phyloP scores from a whole-genome alignment of 2,797 vertebrate genomes.

The Rousettus madagascariensis region DNA sequence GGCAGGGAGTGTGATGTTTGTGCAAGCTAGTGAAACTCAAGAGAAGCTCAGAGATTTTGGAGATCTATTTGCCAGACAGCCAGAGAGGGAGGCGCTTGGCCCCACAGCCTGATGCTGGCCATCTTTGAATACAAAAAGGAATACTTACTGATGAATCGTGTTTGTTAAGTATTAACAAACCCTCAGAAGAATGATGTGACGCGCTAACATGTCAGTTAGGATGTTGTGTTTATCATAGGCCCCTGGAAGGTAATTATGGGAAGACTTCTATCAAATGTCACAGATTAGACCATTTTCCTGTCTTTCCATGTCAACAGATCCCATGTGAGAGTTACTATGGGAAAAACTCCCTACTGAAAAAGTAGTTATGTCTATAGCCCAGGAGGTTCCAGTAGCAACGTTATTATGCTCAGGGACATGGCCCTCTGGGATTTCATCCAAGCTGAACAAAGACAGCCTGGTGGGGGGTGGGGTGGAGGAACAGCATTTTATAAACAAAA shows the following conservation, averaged over 20 bases:
- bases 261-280: constrained; percentile 16
- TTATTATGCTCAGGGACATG: constrained; percentile 11
- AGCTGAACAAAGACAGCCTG: constrained; percentile 40
- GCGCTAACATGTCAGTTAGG: background rate
- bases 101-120: background rate
- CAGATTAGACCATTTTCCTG: background rate
- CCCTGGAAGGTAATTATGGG: background rate
- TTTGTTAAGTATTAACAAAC: background rate
- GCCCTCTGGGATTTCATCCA: constrained; percentile 47
- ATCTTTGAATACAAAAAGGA: background rate
- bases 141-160: background rate
- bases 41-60: background rate
- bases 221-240: background rate
- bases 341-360: constrained; percentile 12
- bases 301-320: constrained; percentile 21
- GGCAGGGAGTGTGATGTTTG: background rate
- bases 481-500: constrained; percentile 60
- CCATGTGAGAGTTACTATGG: constrained; percentile 48
- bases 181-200: background rate
- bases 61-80: background rate
- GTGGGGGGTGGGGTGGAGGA: background rate
- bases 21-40: background rate
- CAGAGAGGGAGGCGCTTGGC: background rate
- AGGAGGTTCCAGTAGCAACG: background rate
- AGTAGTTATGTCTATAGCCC: constrained; percentile 20